Evolutionary conservation across 2,797 vertebrate genomes (phyloP).

Genomic region (Phaenicophaeus curvirostris): DNA sequence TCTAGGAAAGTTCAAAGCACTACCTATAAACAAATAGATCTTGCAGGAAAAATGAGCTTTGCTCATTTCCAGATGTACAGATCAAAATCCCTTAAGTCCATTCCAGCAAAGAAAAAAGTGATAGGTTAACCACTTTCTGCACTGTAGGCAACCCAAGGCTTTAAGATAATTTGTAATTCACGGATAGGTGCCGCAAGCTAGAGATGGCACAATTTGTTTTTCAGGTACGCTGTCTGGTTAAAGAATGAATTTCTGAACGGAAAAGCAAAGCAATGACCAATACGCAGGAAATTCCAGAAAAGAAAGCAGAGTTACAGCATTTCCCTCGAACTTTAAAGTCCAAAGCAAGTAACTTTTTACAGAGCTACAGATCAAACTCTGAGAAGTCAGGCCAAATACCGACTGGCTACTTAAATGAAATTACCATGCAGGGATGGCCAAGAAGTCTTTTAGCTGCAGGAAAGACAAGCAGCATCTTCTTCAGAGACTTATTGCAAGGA

Average conservation of each 20-base stretch:
- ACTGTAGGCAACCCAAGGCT: background rate
- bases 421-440: background rate
- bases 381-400: conserved; percentile 33
- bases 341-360: conserved; percentile 42
- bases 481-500: conserved; percentile 18
- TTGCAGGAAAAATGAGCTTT: background rate
- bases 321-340: conserved; percentile 33
- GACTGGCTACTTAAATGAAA: conserved; percentile 49
- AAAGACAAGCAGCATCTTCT: conserved; percentile 38
- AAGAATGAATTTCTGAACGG: conserved; percentile 39
- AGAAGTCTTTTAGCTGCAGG: background rate
- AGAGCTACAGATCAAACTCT: conserved; percentile 58
- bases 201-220: conserved; percentile 22
- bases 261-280: conserved; percentile 51
- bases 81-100: background rate
- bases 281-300: conserved; percentile 62
- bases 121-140: background rate
- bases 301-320: conserved; percentile 53
- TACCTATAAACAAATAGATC: background rate
- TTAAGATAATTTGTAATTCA: background rate
- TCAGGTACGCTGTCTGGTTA: conserved; percentile 20
- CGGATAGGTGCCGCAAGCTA: background rate
- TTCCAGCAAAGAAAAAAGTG: background rate
- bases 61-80: conserved; percentile 42
- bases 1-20: background rate